A percentile compares a stretch with the other conserved stretches of the same genome.
phyloP scores from a whole-genome alignment of 2,888 invertebrate species.

The Phlogophora meticulosa region DNA sequence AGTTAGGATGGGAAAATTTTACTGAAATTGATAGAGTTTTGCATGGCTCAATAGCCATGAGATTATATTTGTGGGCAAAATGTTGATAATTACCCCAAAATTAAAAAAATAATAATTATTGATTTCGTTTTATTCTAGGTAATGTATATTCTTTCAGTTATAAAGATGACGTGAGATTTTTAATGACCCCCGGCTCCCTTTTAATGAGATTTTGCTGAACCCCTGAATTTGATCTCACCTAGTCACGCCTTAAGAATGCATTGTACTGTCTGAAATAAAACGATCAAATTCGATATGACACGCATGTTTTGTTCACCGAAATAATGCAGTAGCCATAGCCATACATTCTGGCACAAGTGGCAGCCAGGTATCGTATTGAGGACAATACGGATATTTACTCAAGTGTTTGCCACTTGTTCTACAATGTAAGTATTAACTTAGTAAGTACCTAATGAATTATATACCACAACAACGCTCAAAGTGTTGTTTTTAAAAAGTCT shows the following conservation, averaged over 20 bases:
- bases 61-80: too few relatives aligned
- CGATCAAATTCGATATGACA: slow-evolving; percentile 20
- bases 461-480: slow-evolving; percentile 56
- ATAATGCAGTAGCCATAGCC: slow-evolving; percentile 52
- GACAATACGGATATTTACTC: slow-evolving; percentile 82
- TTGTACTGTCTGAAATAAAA: slow-evolving; percentile 23
- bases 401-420: slow-evolving; percentile 77
- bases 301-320: slow-evolving; percentile 20
- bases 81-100: too few relatives aligned
- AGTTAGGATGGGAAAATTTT: too few relatives aligned
- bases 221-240: too few relatives aligned
- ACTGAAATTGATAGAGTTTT: too few relatives aligned
- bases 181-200: too few relatives aligned
- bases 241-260: slow-evolving; percentile 17
- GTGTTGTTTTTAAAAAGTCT: slow-evolving; percentile 16
- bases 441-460: slow-evolving; percentile 74
- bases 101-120: too few relatives aligned
- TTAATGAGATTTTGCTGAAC: too few relatives aligned
- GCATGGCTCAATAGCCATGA: too few relatives aligned
- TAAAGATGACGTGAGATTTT: too few relatives aligned
- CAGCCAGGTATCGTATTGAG: slow-evolving; percentile 69
- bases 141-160: too few relatives aligned
- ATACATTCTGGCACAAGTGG: slow-evolving; percentile 31
- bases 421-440: slow-evolving; percentile 73
- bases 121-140: too few relatives aligned